Evolutionary conservation across 2,797 vertebrate genomes (phyloP).

Genomic region (Sorex maritimensis): DNA sequence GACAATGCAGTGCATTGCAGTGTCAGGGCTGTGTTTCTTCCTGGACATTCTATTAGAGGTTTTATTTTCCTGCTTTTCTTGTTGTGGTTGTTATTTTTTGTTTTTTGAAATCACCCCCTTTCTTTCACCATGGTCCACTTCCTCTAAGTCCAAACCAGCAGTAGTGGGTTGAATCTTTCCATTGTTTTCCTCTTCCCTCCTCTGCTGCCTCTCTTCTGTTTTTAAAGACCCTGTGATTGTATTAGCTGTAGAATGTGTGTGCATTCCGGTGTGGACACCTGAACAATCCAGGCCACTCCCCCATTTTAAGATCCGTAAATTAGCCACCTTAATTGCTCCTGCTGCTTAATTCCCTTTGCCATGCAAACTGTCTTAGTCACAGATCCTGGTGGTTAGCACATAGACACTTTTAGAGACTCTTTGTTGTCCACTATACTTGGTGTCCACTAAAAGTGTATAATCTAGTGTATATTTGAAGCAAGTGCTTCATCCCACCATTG

Average conservation of each 20-base stretch:
- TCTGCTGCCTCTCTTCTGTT: not conserved
- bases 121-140: not conserved
- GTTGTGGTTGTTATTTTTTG: not conserved
- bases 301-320: not conserved
- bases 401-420: not conserved
- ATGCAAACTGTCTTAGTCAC: not conserved
- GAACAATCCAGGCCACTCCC: not conserved
- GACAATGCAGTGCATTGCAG: no score
- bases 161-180: not conserved
- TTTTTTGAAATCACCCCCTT: not conserved
- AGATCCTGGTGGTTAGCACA: not conserved
- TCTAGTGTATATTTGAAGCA: not conserved
- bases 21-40: not conserved
- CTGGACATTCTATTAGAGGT: not conserved
- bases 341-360: not conserved
- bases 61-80: not conserved
- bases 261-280: no score
- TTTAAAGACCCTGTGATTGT: not conserved
- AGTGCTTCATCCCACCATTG: no score
- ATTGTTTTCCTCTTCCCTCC: not conserved
- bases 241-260: no score
- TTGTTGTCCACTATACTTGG: not conserved
- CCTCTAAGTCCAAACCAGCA: not conserved
- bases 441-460: not conserved
- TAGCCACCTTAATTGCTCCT: not conserved